phyloP scores from a whole-genome alignment of 1,140 invertebrate species.

The Zelostemma sp. region DNA sequence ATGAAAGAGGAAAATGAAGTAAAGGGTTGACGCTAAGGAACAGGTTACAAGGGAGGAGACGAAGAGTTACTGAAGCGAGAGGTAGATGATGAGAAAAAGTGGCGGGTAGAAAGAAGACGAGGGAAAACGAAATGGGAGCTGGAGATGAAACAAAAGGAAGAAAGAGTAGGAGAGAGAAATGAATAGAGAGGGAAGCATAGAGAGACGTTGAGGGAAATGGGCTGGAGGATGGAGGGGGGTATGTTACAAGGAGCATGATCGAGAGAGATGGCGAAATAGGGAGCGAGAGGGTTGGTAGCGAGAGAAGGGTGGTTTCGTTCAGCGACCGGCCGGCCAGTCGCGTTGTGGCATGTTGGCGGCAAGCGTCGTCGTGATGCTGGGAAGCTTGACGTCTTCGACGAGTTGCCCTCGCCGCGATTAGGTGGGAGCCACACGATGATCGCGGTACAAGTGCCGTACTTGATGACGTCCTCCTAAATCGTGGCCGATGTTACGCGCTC shows the following conservation, averaged over 20 bases:
- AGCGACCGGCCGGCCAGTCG: slow-evolving; percentile 63
- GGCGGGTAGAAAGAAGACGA: not conserved
- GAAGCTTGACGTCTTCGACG: slow-evolving; percentile 22
- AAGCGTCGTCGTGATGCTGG: slow-evolving; percentile 34
- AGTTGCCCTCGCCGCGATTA: slow-evolving; percentile 12
- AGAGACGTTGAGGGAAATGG: slow-evolving; percentile 13
- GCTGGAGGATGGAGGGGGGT: slow-evolving; percentile 5
- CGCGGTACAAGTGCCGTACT: not conserved
- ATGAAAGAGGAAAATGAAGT: slow-evolving; percentile 10
- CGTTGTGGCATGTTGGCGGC: slow-evolving; percentile 49
- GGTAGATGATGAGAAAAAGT: slow-evolving; percentile 10
- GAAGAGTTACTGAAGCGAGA: slow-evolving; percentile 1
- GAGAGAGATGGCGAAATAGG: slow-evolving; percentile 19
- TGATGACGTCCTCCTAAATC: not conserved
- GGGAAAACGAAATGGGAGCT: slow-evolving; percentile 13
- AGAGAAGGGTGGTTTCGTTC: slow-evolving; percentile 51
- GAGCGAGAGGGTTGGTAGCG: slow-evolving; percentile 24
- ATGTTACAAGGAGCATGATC: slow-evolving; percentile 28
- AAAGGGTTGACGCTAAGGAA: not conserved
- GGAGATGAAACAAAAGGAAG: slow-evolving; percentile 3
- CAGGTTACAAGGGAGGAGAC: slow-evolving; percentile 15
- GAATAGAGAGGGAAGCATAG: not conserved
- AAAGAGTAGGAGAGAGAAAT: slow-evolving; percentile 5
- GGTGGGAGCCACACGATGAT: slow-evolving; percentile 12
- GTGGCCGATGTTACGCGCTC: not conserved